Base-by-base conservation (phyloP, 2,888 invertebrate species). In the Tolmerus cingulatus region DNA sequence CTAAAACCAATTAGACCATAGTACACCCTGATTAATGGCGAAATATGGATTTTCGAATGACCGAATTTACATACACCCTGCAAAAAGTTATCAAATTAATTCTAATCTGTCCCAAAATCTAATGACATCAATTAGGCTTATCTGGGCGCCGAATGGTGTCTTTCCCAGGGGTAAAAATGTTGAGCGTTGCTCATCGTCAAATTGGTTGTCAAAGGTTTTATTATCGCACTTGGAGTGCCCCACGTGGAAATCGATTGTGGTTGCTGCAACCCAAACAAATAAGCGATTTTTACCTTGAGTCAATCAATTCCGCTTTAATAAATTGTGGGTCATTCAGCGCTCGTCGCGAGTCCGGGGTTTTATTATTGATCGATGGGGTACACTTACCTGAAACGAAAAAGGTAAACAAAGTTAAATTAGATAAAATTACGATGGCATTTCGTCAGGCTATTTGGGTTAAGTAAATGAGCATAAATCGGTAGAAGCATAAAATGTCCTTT, bases 351-450 rank as follows among this genome's bases (percentile, higher is more conserved):
- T 34, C 34, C 34, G 34, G 7, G 7, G 66, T 27, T 12, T 66
- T 37, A 40, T 43, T 78, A 43, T 78, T 78, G 78, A 40, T 78
- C 23, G 43, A 78, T 43, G 19, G n/a, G 23, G n/a, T 4, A 78
- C 78, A 79, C 79, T 79, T 79, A 79, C 79, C 79, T 79, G 79
- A 79, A 79, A 79, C 19, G 19, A 40, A 79, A 79, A 51, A 46
- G 43, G 40, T 46, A 79, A 51, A 79, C 51, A 46, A 46, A 79
- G 66, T n/a, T 66, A 79, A 51, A 30, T 30, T 51, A 23, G 79
- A 79, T 79, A 79, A 46, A 51, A 79, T 37, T n/a, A 37, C 14
- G 37, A 76, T 16, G 9, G 37, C 40, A 12, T 66, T 66, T 66
- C 12, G 66, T 66, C 66, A 66, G 66, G 23, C 9, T 66, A 66